Conservation (phyloP, 2,113 vertebrate species). For the Paracanthobrama guichenoti region DNA sequence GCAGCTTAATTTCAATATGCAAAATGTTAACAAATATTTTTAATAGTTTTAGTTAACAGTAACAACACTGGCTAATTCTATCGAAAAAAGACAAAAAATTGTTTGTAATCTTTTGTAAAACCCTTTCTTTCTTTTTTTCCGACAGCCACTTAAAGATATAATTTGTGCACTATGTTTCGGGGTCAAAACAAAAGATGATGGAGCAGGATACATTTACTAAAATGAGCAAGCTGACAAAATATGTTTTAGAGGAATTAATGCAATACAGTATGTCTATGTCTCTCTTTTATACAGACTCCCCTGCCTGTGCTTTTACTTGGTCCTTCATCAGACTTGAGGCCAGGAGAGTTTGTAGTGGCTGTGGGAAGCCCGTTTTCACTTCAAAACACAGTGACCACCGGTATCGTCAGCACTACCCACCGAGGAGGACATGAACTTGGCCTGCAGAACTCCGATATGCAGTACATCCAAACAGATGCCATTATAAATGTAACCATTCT, state of each 20-base stretch:
- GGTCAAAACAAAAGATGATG: neutral
- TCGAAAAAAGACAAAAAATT: neutral
- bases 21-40: neutral
- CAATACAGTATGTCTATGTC: neutral
- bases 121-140: neutral
- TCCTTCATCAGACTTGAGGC: slow-evolving; percentile 79
- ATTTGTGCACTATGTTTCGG: neutral
- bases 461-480: slow-evolving; percentile 85
- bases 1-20: neutral
- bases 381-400: slow-evolving; percentile 83
- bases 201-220: neutral
- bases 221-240: neutral
- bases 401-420: slow-evolving; percentile 82
- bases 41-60: neutral
- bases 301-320: slow-evolving; percentile 79
- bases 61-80: neutral
- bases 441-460: slow-evolving; percentile 81
- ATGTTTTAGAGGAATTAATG: neutral
- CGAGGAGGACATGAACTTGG: slow-evolving; percentile 79
- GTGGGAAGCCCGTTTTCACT: slow-evolving; percentile 84
- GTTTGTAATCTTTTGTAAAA: neutral
- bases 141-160: too few relatives aligned
- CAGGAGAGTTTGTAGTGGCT: slow-evolving; percentile 85
- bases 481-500: slow-evolving; percentile 79
- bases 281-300: slow-evolving; percentile 65